phyloP scores from a whole-genome alignment of 2,113 vertebrate genomes.

The Lophotis ruficrista region DNA sequence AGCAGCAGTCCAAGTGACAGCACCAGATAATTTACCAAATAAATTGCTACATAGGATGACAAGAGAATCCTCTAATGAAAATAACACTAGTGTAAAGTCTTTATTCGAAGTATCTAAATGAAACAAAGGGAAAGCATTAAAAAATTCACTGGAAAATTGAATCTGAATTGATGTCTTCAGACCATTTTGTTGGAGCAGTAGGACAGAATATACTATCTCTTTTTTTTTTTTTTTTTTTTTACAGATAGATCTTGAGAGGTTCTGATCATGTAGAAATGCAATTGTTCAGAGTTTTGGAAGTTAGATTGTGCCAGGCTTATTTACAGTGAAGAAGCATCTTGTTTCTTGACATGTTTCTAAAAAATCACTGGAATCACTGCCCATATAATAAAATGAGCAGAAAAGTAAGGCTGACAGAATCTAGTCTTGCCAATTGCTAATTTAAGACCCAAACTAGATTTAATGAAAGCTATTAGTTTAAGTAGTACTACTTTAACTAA shows the following conservation, averaged over 20 bases:
- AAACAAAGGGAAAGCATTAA: background rate
- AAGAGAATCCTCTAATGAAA: background rate
- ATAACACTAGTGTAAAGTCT: background rate
- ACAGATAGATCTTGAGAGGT: background rate
- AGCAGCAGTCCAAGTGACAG: background rate
- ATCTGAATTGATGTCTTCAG: background rate
- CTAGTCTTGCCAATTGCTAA: background rate
- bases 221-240: background rate
- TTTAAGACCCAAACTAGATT: background rate
- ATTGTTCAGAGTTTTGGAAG: background rate
- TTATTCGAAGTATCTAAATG: background rate
- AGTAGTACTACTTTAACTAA: background rate
- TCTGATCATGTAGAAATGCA: background rate
- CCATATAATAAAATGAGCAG: background rate
- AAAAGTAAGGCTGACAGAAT: background rate
- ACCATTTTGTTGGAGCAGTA: background rate
- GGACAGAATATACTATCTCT: background rate
- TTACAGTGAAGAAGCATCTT: background rate
- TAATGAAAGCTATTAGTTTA: background rate
- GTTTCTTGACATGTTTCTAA: background rate
- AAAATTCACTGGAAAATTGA: background rate
- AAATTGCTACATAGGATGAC: background rate
- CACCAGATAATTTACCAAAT: background rate
- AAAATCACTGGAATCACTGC: background rate
- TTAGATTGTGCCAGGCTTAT: background rate